These are phyloP conservation scores for Pachypanchax playfairii DNA, from an alignment of 2,113 vertebrate genomes.

Conservation along the genomic window DNA sequence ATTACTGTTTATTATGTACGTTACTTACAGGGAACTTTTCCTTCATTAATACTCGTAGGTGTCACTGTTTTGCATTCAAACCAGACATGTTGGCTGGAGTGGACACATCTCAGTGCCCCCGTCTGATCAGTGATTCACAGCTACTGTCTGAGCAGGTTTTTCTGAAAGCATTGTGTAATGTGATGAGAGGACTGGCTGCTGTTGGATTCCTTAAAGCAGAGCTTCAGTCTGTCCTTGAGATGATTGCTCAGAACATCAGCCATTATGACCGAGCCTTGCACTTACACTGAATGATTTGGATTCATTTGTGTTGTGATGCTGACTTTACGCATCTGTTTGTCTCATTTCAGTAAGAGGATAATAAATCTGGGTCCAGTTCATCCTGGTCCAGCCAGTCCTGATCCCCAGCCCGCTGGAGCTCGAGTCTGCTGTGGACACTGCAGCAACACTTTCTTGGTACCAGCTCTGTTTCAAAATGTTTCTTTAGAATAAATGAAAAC, in stretches of 20 bases:
- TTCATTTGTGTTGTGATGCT: conserved; percentile 10
- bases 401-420: conserved; percentile 89
- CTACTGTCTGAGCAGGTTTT: conserved; percentile 1
- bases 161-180: conserved; percentile 9
- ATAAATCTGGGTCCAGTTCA: conserved; percentile 92
- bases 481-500: not conserved
- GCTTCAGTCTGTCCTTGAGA: conserved; percentile 4
- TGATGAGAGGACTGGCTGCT: conserved; percentile 27
- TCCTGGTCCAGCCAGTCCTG: conserved; percentile 88
- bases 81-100: conserved; percentile 38
- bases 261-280: conserved; percentile 2
- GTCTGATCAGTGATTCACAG: conserved; percentile 37
- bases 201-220: conserved; percentile 14
- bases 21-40: not conserved
- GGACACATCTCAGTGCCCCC: conserved; percentile 15
- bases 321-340: conserved; percentile 19
- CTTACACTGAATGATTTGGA: not conserved
- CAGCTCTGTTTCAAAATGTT: not conserved
- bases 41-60: conserved; percentile 4
- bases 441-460: conserved; percentile 90
- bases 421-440: conserved; percentile 92
- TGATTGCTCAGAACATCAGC: not conserved
- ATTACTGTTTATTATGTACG: not conserved
- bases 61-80: conserved; percentile 36
- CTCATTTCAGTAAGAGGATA: conserved; percentile 86